These are phyloP conservation scores for pig (Sus scrofa) DNA, from an alignment of 2,113 vertebrate species.

Conservation along the genomic window DNA sequence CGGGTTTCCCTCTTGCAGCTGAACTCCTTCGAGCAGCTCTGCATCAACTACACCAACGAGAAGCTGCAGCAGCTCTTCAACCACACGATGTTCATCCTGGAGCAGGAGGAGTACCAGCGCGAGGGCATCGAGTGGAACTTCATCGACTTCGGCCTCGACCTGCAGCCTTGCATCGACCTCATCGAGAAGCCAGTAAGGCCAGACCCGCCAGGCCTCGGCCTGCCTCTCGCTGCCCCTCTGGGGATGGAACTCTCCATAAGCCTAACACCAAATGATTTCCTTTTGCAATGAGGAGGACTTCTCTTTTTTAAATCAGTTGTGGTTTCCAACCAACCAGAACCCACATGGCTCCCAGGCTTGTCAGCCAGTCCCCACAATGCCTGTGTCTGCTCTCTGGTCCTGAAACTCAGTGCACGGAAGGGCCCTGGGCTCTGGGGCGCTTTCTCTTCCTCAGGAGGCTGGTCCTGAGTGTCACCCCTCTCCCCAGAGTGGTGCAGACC, in stretches of 20 bases:
- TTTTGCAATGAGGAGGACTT: background rate
- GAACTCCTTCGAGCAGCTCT: constrained; percentile 97
- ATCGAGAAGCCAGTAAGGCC: constrained; percentile 97
- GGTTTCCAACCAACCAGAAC: background rate
- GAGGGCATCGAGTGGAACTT: constrained; percentile 98
- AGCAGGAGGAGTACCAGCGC: constrained; percentile 95
- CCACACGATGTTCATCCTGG: constrained; percentile 97
- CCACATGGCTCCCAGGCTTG: background rate
- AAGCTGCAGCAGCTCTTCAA: constrained; percentile 96
- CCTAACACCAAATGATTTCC: background rate
- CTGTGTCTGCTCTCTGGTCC: background rate
- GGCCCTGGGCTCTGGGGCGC: background rate
- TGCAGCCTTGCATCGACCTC: constrained; percentile 96
- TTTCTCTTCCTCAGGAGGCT: background rate
- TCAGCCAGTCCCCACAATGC: rapidly evolving
- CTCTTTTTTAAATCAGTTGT: background rate
- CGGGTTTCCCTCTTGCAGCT: constrained; percentile 85
- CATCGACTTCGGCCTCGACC: constrained; percentile 95
- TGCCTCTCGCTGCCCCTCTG: background rate
- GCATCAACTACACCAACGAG: constrained; percentile 96
- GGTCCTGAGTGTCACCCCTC: rapidly evolving
- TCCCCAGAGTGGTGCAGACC: background rate
- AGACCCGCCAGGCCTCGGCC: rapidly evolving
- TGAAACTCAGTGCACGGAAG: background rate
- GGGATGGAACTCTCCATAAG: too few species aligned